Base-by-base conservation (phyloP, 2,888 invertebrate species). In the Smittia sp. region DNA sequence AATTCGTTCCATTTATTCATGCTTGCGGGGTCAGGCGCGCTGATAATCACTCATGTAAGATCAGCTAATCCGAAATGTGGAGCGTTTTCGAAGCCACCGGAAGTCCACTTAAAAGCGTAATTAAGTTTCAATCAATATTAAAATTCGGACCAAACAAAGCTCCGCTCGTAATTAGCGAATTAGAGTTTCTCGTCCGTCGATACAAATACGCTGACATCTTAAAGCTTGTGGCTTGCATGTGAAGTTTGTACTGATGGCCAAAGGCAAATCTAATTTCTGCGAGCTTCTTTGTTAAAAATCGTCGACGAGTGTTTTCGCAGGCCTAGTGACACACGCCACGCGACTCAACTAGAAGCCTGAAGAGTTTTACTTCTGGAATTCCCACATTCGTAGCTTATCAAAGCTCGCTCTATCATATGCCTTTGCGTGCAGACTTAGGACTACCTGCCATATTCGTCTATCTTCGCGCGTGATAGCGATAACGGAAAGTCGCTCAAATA, bases 1-100 rank as follows among this genome's bases (percentile, higher is more conserved):
- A 72, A 72, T 72, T 72, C 58, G 72, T 72, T 54, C 72, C 54
- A 72, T 72, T 72, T 72, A 72, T 72, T 58, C 72, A 72, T 72
- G 72, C 72, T 72, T 38, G 54, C 27, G 32, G 38, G 58, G 39
- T 62, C 62, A 62, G 46, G 41, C 68, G 68, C 20, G 72, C 62
- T 62, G 72, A 62, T 72, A 52, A 72, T 38, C 72, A 27, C 54
- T 54, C 68, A 68, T 68, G 46, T 39, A 67, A 38, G 68, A 22
- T 66, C 38, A 18, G 38, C 15, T 2, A 38, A 66, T 38, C 20
- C 4, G 7, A 66, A 11, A 67, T 69, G 52, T 72, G 54, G 58
- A 72, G 72, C 72, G 27, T 18, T 69, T 69, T 27, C 15, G 25
- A 4, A 63, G 13, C 15, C 69, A 38, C 72, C 72, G 72, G 72